phyloP scores from a whole-genome alignment of 2,888 invertebrate species.

The Theretra japonica region DNA sequence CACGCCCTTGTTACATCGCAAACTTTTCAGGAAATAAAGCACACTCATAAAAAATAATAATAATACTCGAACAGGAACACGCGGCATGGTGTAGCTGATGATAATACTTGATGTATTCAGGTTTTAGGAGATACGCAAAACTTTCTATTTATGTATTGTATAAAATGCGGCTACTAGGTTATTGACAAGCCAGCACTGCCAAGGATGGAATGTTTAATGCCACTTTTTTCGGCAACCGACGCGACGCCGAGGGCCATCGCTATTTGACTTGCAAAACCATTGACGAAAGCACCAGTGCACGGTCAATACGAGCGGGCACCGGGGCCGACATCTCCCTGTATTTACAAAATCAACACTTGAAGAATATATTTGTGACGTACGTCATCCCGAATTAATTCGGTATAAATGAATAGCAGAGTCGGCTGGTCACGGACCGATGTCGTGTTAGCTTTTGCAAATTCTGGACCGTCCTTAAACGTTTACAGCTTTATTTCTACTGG shows the following conservation, averaged over 20 bases:
- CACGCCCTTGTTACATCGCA: neutral
- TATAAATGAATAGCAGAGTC: constrained; percentile 13
- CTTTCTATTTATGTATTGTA: constrained; percentile 29
- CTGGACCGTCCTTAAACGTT: neutral
- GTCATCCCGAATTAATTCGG: constrained; percentile 12
- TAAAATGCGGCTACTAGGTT: constrained; percentile 68
- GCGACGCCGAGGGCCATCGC: constrained; percentile 48
- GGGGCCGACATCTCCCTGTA: constrained; percentile 1
- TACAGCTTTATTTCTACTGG: too few species aligned
- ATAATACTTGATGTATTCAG: neutral
- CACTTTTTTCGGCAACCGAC: constrained; percentile 47
- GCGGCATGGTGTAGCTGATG: too few species aligned
- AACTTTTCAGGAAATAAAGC: neutral
- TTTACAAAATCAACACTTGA: constrained; percentile 19
- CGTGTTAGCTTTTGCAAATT: constrained; percentile 1
- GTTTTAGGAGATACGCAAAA: neutral
- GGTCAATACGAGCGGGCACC: neutral
- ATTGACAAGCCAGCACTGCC: constrained; percentile 55
- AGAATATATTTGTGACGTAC: constrained; percentile 11
- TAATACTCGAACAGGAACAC: neutral
- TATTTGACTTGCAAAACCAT: constrained; percentile 72
- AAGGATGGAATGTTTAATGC: constrained; percentile 59
- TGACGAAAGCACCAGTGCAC: constrained; percentile 1
- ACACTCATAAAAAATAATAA: neutral
- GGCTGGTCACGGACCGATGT: neutral